phyloP scores from a whole-genome alignment of 1,140 invertebrate species.

The Tetramorium parvispinum region DNA sequence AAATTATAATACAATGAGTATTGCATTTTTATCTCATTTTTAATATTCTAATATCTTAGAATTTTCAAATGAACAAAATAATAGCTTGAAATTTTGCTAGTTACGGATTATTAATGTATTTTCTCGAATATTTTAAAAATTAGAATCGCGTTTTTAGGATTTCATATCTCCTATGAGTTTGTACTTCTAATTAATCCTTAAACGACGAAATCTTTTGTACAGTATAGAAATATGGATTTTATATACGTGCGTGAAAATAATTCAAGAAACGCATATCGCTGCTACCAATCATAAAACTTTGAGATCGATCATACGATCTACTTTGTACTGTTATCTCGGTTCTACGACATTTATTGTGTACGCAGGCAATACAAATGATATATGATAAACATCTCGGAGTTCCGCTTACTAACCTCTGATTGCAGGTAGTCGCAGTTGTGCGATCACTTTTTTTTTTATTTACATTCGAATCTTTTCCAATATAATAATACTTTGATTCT shows the following conservation, averaged over 20 bases:
- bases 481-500: conserved; percentile 9
- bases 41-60: background rate
- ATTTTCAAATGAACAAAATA: background rate
- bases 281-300: background rate
- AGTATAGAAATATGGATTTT: background rate
- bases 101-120: background rate
- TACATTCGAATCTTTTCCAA: background rate
- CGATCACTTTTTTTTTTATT: background rate
- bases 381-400: background rate
- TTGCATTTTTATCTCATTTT: background rate
- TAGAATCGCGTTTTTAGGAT: background rate
- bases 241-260: background rate
- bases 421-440: background rate
- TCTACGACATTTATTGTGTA: background rate
- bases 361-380: background rate
- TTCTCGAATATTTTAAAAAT: background rate
- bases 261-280: background rate
- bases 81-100: background rate
- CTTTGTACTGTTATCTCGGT: conserved; percentile 21
- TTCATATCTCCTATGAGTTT: background rate
- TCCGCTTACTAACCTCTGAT: background rate
- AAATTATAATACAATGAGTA: background rate
- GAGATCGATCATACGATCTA: background rate
- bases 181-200: background rate
- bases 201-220: background rate